Conservation (phyloP, 2,797 vertebrate species). For the Pipistrellus kuhlii region DNA sequence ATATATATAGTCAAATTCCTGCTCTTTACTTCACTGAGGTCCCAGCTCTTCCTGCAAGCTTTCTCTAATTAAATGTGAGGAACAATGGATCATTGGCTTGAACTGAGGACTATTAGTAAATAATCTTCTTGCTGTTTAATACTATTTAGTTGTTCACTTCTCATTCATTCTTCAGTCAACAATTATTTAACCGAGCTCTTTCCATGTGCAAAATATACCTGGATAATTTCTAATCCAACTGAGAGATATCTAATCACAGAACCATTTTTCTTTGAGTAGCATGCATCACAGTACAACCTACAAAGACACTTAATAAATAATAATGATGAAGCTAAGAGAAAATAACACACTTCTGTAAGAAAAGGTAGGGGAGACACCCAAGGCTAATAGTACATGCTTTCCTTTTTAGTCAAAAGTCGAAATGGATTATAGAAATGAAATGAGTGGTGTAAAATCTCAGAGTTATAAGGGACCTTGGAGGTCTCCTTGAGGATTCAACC, state of each 20-base stretch:
- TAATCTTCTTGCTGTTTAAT: neutral
- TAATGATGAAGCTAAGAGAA: neutral
- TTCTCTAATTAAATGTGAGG: neutral
- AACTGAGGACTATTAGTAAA: neutral
- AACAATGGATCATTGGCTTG: neutral
- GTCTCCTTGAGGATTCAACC: neutral
- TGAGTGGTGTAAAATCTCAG: neutral
- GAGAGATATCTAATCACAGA: neutral
- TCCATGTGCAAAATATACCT: neutral
- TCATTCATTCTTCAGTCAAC: conserved; percentile 21
- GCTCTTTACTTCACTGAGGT: neutral
- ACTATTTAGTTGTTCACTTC: neutral
- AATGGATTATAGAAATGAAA: neutral
- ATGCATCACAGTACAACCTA: neutral
- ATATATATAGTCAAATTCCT: neutral
- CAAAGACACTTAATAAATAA: conserved; percentile 13
- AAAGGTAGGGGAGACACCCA: neutral
- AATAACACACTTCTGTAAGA: neutral
- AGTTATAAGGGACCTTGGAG: neutral
- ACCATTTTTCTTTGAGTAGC: neutral
- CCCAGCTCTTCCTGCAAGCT: neutral
- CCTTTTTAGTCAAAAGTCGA: neutral
- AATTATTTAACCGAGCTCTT: conserved; percentile 9
- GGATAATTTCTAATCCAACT: conserved; percentile 12
- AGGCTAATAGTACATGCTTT: neutral